Base-by-base conservation (phyloP, 2,113 vertebrate species). In the Melanotaenia duboulayi region DNA sequence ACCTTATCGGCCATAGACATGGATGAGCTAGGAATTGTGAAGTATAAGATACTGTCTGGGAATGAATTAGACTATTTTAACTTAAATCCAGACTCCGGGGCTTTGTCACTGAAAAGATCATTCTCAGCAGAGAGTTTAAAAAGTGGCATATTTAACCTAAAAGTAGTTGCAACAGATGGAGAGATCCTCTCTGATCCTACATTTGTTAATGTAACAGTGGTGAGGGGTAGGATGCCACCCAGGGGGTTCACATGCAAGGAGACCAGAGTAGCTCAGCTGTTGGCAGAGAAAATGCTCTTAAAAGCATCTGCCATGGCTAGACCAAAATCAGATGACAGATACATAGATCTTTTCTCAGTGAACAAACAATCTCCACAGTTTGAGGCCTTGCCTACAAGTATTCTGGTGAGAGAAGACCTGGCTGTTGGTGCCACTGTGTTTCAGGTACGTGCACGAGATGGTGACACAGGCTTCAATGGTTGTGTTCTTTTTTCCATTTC, bases 1-100 rank as follows among this genome's bases (percentile, higher is more conserved):
- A 96, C 96, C 9, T 89, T 99, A 89, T 99, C 98, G 13, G 97
- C 97, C 0, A 95, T 99, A 22, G 98, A 99, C 83, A 94, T 97
- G 57, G 98, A 99, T 71, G 97, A 99, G 66, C 78, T 98, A 14
- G 96, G 94, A 52, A 94, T 96, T 65, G 96, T 99, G 11, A 95
- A 93, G 52, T 98, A 99, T 83, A 95, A 93, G 74, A 96, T 99
- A 62, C 77, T 97, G 25, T 96, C 97, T 59, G 98, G 97, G 70
- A 98, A 99, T 44, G 96, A 99, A 46, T 93, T 96, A 60, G 96
- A 95, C n/a, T 94, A 96, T 85, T 99, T 99, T 82, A 94, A 94
- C 46, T 90, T 99, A 78, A 96, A 97, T 89, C 93, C 96, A 39
- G 95, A 98, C 63, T 97, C 97, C 1, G 98, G 98, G 24, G 94